phyloP scores from a whole-genome alignment of 2,113 vertebrate species.

The Alligator sinensis region DNA sequence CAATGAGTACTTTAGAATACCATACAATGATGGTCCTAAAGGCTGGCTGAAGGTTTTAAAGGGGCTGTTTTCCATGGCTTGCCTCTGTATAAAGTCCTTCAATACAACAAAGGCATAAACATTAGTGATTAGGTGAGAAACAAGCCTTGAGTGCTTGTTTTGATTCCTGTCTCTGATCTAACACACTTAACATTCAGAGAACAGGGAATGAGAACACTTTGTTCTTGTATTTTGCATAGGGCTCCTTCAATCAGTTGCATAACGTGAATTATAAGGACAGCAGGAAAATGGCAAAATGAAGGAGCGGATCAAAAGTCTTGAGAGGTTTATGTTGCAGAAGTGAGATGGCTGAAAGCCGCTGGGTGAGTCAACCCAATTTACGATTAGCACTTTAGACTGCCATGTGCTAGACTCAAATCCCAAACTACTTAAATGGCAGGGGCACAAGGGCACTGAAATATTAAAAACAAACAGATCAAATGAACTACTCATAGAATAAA shows the following conservation, averaged over 20 bases:
- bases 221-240: slow-evolving; percentile 59
- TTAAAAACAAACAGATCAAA: too few relatives aligned
- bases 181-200: slow-evolving; percentile 41
- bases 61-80: neutral
- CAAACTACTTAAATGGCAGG: neutral
- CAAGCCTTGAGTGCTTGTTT: slow-evolving; percentile 22
- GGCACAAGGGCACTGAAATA: neutral
- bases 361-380: too few relatives aligned
- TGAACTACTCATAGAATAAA: too few relatives aligned
- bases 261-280: slow-evolving; percentile 50
- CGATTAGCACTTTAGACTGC: too few relatives aligned
- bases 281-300: slow-evolving; percentile 24
- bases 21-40: neutral
- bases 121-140: slow-evolving; percentile 19
- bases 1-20: too few relatives aligned
- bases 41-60: neutral
- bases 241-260: slow-evolving; percentile 43
- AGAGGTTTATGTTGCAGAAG: neutral
- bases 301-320: slow-evolving; percentile 11
- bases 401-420: neutral
- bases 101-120: neutral
- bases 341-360: too few relatives aligned
- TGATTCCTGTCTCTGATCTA: slow-evolving; percentile 29
- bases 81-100: neutral
- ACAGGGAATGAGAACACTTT: slow-evolving; percentile 40